Percentiles rank a stretch among this genome's conserved stretches.
Conservation (phyloP, 92 coral and sea anemone genomes). For the Phymanthus crucifer region DNA sequence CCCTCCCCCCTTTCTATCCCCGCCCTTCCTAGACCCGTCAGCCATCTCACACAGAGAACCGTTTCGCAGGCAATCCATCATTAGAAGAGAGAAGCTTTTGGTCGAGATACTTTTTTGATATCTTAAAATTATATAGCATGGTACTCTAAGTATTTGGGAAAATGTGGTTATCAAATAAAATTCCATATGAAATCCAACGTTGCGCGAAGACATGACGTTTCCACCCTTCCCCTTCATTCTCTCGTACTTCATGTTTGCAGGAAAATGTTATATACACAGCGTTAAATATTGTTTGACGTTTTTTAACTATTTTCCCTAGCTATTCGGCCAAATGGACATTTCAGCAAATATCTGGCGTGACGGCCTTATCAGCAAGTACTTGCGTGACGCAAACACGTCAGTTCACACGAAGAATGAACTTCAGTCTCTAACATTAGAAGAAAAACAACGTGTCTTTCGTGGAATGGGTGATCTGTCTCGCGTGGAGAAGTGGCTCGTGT, state of each 20-base stretch:
- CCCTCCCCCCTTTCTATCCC: not conserved
- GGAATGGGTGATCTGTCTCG: constrained; percentile 59
- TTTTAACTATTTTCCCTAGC: constrained; percentile 38
- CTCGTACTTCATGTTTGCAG: not conserved
- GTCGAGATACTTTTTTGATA: too few relatives aligned
- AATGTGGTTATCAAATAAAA: too few relatives aligned
- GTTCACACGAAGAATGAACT: constrained; percentile 57
- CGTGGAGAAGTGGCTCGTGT: constrained; percentile 87
- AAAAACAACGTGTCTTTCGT: constrained; percentile 68
- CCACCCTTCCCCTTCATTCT: not conserved
- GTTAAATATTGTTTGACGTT: not conserved
- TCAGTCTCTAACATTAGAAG: constrained; percentile 52
- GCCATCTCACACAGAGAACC: too few relatives aligned
- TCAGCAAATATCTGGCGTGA: constrained; percentile 75
- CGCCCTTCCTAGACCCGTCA: not conserved
- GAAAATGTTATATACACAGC: not conserved
- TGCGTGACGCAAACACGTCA: constrained; percentile 77
- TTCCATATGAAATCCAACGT: too few relatives aligned
- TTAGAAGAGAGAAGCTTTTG: too few relatives aligned
- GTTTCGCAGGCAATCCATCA: too few relatives aligned
- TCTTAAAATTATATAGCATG: too few relatives aligned
- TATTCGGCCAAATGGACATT: constrained; percentile 69
- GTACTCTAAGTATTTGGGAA: too few relatives aligned
- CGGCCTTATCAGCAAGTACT: constrained; percentile 80
- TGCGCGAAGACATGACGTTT: too few relatives aligned